Percentiles rank a stretch among this genome's conserved stretches.
Conservation (phyloP, 2,113 vertebrate species). For the Acrocephalus kingi region DNA sequence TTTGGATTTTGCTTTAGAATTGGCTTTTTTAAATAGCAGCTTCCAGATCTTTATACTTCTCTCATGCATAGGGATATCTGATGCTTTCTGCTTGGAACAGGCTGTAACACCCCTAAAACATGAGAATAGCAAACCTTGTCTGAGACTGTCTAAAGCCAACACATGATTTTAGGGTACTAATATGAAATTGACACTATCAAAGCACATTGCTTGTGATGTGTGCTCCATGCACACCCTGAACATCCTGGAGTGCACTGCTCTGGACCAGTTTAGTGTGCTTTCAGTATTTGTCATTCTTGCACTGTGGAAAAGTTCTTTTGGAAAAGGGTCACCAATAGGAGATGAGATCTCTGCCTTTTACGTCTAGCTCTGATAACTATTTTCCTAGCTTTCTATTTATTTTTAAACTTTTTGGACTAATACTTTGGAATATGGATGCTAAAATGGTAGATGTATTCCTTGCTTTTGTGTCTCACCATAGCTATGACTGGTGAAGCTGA, state of each 20-base stretch:
- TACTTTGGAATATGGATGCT: neutral
- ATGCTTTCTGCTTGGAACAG: neutral
- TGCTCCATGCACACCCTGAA: neutral
- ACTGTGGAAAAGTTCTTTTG: neutral
- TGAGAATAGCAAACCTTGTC: neutral
- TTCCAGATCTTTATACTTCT: neutral
- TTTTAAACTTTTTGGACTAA: neutral
- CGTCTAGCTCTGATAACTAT: neutral
- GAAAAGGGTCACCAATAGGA: neutral
- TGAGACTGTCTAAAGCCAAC: neutral
- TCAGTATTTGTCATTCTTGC: neutral
- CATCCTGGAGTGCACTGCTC: neutral
- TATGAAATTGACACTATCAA: neutral
- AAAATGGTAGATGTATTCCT: neutral
- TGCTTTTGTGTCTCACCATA: neutral
- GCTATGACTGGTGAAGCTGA: neutral
- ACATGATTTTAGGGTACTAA: neutral
- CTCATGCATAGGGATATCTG: accelerated
- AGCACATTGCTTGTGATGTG: neutral
- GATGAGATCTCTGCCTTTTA: neutral
- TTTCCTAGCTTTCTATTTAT: neutral
- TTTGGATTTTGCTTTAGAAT: neutral
- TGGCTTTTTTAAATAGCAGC: neutral
- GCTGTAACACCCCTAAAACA: neutral
- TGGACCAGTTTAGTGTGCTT: neutral